These are phyloP conservation scores for Pimephales promelas DNA, from an alignment of 2,113 vertebrate species.

Conservation along the genomic window DNA sequence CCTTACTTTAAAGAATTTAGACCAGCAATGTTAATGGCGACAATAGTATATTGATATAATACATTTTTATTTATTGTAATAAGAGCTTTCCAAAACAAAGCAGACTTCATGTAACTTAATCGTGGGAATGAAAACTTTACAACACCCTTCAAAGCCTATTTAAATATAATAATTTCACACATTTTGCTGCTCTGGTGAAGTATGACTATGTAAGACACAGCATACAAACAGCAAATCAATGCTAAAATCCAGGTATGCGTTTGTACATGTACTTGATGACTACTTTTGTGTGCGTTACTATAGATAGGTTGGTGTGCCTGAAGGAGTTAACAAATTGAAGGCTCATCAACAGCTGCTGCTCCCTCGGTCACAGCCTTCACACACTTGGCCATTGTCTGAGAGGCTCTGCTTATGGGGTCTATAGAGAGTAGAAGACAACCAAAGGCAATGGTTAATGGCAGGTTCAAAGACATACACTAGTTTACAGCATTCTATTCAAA, in stretches of 20 bases:
- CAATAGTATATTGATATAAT: slow-evolving; percentile 41
- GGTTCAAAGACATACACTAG: not conserved
- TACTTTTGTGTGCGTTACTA: not conserved
- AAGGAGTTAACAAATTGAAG: slow-evolving; percentile 82
- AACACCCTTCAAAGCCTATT: slow-evolving; percentile 42
- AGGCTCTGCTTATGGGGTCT: slow-evolving; percentile 96
- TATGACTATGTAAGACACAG: not conserved
- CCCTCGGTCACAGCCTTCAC: slow-evolving; percentile 95
- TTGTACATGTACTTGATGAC: not conserved
- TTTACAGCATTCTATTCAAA: not conserved
- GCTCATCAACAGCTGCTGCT: slow-evolving; percentile 89
- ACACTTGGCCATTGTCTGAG: slow-evolving; percentile 99
- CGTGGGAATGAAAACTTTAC: slow-evolving; percentile 44
- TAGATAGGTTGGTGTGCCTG: not conserved
- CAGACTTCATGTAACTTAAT: slow-evolving; percentile 27
- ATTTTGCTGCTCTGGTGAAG: slow-evolving; percentile 11
- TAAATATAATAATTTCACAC: slow-evolving; percentile 47
- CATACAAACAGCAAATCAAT: not conserved
- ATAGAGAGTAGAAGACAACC: slow-evolving; percentile 46
- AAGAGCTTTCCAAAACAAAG: slow-evolving; percentile 61
- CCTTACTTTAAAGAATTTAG: not conserved
- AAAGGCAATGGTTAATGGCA: not conserved
- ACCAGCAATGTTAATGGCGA: slow-evolving; percentile 5
- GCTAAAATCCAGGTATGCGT: not conserved
- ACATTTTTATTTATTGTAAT: slow-evolving; percentile 55